phyloP scores from a whole-genome alignment of 2,113 vertebrate genomes.

The Brachyhypopomus occidentalis region DNA sequence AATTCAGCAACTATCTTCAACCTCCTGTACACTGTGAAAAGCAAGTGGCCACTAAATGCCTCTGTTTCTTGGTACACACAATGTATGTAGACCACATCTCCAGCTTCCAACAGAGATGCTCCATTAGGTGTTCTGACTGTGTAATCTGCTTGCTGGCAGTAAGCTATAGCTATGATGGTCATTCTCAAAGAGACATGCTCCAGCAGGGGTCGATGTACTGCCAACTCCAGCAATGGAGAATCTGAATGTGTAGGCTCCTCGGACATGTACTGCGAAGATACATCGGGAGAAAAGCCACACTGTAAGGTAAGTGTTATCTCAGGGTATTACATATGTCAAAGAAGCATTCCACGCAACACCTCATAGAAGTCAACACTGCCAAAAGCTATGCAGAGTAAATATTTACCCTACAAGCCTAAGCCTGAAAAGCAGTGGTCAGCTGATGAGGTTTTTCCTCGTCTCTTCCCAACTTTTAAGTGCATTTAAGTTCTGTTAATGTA shows the following conservation, averaged over 20 bases:
- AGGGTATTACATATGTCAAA: background rate
- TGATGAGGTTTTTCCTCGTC: too few relatives aligned
- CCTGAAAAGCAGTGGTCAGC: too few relatives aligned
- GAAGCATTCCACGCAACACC: background rate
- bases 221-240: background rate
- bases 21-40: constrained; percentile 6
- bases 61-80: background rate
- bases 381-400: too few relatives aligned
- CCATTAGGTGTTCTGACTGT: background rate
- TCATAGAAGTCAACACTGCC: too few relatives aligned
- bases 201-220: background rate
- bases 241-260: constrained; percentile 13
- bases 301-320: too few relatives aligned
- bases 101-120: constrained; percentile 8
- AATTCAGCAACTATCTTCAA: background rate
- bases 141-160: background rate
- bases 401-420: too few relatives aligned
- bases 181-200: background rate
- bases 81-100: background rate
- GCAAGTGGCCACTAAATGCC: constrained; percentile 25
- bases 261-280: constrained; percentile 1
- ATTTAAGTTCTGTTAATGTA: too few relatives aligned
- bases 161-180: background rate
- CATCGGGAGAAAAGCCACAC: background rate
- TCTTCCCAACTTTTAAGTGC: too few relatives aligned